Base-by-base conservation (phyloP, 2,797 vertebrate genomes). In the Acanthurus lineatus region DNA sequence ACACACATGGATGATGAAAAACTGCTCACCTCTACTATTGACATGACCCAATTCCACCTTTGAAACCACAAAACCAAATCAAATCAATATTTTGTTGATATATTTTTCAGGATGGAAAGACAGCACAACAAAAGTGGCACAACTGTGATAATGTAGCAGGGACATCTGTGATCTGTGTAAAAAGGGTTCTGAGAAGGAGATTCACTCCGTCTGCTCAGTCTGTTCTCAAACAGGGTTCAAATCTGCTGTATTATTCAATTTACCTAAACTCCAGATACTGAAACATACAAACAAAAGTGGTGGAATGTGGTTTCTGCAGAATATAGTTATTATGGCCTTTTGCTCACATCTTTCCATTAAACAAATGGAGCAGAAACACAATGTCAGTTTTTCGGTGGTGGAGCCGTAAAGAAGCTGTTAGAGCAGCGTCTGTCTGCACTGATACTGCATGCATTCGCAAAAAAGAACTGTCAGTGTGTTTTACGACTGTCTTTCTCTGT, bases 351-450 rank as follows among this genome's bases (percentile, higher is more conserved):
- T 76, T 63, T 71, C 53, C 14, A 32, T 79, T 62, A 67, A 76
- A 81, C 51, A 78, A 76, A 71, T 61, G 47, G 61, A 77, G 72
- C 73, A 79, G 72, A 84, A 71, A 73, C 66, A 70, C 44, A 76
- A 61, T 67, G 63, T 65, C 4, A 3, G 51, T 69, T 63, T 78
- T 28, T 19, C 11, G 9, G 52, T 57, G 63, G 81, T 64, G 12
- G 22, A 35, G 59, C 65, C 61, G 56, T 79, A 80, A 73, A 73
- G 59, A 79, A 66, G 49, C 63, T 59, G 64, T 79, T 58, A 44
- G 22, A 86, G 77, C 62, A 35, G 58, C 10, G 19, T 63, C 74
- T 73, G 53, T 76, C 59, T 8, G 19, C 65, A 54, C 38, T 59
- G 22, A 74, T 70, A 59, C 49, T 9, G 75, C 40, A 53, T 52